Evolutionary conservation across 2,888 invertebrate species (phyloP).

Genomic region (Hirtodrosophila histrioides): DNA sequence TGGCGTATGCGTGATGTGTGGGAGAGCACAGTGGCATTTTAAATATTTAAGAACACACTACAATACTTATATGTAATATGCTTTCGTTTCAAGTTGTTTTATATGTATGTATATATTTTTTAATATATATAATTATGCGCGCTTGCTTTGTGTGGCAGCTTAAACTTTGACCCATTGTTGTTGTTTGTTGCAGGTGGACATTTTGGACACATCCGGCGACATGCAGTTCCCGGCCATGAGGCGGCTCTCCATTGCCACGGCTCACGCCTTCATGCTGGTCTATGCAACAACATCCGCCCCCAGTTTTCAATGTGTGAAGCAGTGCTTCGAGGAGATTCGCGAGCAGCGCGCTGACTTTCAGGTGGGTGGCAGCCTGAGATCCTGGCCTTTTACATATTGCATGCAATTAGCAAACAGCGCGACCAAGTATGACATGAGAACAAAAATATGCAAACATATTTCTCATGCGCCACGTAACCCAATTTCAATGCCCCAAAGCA

Average conservation of each 20-base stretch:
- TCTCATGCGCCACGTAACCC: constrained; percentile 40
- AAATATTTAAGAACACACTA: constrained; percentile 33
- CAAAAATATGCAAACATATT: constrained; percentile 12
- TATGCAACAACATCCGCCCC: constrained; percentile 91
- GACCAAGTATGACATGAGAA: neutral
- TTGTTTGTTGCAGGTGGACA: constrained; percentile 86
- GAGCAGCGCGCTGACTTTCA: constrained; percentile 91
- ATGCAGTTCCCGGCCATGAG: constrained; percentile 96
- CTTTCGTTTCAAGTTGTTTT: neutral
- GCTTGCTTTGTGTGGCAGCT: constrained; percentile 11
- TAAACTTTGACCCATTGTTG: constrained; percentile 8
- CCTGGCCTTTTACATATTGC: constrained; percentile 36
- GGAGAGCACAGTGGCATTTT: too few species aligned
- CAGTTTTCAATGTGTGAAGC: constrained; percentile 90
- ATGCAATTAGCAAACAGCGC: constrained; percentile 62
- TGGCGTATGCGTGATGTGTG: constrained; percentile 35
- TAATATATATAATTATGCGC: constrained; percentile 25
- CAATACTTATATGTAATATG: neutral
- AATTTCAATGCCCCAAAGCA: constrained; percentile 55
- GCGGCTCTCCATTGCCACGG: constrained; percentile 92
- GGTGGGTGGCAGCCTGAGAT: constrained; percentile 75
- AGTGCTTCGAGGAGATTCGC: constrained; percentile 92
- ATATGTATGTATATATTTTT: neutral
- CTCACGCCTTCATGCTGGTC: constrained; percentile 94
- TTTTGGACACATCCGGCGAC: constrained; percentile 93